Evolutionary conservation across 1,140 invertebrate species (phyloP), one percentile per base, ranked within the genome.

Genomic region (Epicauta chinensis): DNA sequence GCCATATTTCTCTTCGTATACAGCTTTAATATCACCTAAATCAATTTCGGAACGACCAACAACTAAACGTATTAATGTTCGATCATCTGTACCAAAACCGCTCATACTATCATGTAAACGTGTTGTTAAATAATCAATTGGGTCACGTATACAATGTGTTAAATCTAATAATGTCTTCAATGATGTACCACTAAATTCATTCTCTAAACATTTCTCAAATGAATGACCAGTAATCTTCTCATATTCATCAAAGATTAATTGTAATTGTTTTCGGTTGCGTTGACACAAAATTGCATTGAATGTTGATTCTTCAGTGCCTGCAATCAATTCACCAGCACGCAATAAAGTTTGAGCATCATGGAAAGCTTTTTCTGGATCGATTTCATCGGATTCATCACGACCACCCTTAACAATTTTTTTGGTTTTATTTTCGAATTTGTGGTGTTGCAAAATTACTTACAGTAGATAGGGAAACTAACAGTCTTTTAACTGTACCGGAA

Each of bases 131-230:
- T 47, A 56, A 37, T 55, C 53, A 13, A 58, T 39, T 29, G 48
- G 55, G 50, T 67, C 56, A 9, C 62, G 53, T 7, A 68, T 54
- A 29, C 58, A 62, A 12, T 59, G 55, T 1, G 68, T 69, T 44
- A 78, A 69, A 7, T 90, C 85, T 43, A 89, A 66, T 11, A 94
- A 73, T 12, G 87, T 89, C 61, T 88, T 82, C 69, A 88, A 81
- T 35, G 93, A 78, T 60, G 92, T 90, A 1, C 92, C 91, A n/a
- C 88, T 90, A 72, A 96, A 91, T 72, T 96, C 91, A 36, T 83
- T 82, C 55, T 88, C 81, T 63, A 96, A 85, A 2, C 91, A 90
- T 54, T 82, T 77, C 59, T 91, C 87, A 62, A 97, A 84, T 14
- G 82, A 75, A 65, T 93, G 88, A 7, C 90, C 91, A 16, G 87